Evolutionary conservation across 2,888 invertebrate genomes (phyloP), one percentile per base, ranked within the genome.

Genomic region (Auanema freiburgensis): DNA sequence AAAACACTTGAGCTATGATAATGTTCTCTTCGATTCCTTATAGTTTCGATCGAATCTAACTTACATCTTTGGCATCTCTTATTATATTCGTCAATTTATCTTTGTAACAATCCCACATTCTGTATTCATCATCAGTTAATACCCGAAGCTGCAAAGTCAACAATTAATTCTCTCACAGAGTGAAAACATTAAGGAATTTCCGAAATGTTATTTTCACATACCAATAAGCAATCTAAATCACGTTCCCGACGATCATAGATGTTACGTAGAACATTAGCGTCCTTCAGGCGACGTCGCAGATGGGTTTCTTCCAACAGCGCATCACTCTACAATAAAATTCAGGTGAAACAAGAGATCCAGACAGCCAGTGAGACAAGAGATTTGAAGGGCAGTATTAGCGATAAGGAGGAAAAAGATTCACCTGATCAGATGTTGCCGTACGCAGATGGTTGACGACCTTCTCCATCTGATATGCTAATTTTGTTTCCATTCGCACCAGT

Each of bases 401-500:
- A 40, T 18, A 49, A 49, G 3, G 14, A 55, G 41, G 25, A 24
- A 40, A 16, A 40, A 24, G 2, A n/a, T 16, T n/a, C 18, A 69
- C 72, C 63, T 68, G 66, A 42, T 72, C 71, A 24, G 68, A 66
- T 16, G 57, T 59, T 41, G 66, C 72, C 12, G 70, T 69, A 57
- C 66, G 67, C 16, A 71, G 59, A 16, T 68, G 44, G 25, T 73
- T 69, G 11, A 66, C 56, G 33, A 72, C 54, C 51, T 76, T 76
- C 40, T 61, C 66, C 62, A 71, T 53, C 53, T 76, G 76, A 41
- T 66, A 52, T 49, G 65, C 57, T 43, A 76, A 57, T 41, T 72
- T 72, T 23, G 74, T 72, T 55, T 76, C 72, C 51, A 76, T 65
- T 40, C 60, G 62, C 16, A 72, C 58, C 25, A 76, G 57, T 24